phyloP scores from a whole-genome alignment of 2,113 vertebrate species.

The Trematomus loennbergii region DNA sequence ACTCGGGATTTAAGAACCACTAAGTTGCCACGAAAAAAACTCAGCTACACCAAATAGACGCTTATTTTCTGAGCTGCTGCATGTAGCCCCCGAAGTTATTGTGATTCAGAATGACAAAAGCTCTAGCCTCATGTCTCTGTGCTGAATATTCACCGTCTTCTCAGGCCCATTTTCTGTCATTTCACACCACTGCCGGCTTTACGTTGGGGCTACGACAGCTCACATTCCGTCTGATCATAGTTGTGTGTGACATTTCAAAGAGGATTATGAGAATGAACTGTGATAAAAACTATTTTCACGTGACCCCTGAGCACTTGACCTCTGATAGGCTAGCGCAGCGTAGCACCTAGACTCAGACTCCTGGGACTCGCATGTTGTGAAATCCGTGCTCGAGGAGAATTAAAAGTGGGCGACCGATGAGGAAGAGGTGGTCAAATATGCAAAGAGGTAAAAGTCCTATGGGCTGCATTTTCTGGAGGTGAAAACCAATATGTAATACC shows the following conservation, averaged over 20 bases:
- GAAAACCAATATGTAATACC: not conserved
- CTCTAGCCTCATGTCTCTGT: conserved; percentile 31
- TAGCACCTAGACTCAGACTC: conserved; percentile 45
- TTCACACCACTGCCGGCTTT: conserved; percentile 55
- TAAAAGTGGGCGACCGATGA: not conserved
- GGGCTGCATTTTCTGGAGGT: not conserved
- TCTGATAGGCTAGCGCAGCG: conserved; percentile 34
- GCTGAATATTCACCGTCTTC: conserved; percentile 38
- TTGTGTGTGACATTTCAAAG: conserved; percentile 81
- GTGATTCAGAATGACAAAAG: conserved; percentile 49
- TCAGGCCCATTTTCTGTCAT: conserved; percentile 43
- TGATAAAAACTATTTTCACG: conserved; percentile 80
- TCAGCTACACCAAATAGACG: conserved; percentile 46
- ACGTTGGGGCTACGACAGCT: conserved; percentile 42
- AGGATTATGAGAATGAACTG: conserved; percentile 80
- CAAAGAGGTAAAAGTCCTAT: not conserved
- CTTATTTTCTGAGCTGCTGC: conserved; percentile 40
- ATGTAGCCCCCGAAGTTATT: conserved; percentile 43
- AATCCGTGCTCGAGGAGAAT: not conserved
- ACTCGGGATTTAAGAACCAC: conserved; percentile 62
- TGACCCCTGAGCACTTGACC: conserved; percentile 79
- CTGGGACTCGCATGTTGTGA: conserved; percentile 16
- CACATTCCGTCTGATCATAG: conserved; percentile 80
- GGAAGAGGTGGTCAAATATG: not conserved
- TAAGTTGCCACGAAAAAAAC: conserved; percentile 45